phyloP scores from a whole-genome alignment of 2,113 vertebrate species.

The Tilapia sparmanii region DNA sequence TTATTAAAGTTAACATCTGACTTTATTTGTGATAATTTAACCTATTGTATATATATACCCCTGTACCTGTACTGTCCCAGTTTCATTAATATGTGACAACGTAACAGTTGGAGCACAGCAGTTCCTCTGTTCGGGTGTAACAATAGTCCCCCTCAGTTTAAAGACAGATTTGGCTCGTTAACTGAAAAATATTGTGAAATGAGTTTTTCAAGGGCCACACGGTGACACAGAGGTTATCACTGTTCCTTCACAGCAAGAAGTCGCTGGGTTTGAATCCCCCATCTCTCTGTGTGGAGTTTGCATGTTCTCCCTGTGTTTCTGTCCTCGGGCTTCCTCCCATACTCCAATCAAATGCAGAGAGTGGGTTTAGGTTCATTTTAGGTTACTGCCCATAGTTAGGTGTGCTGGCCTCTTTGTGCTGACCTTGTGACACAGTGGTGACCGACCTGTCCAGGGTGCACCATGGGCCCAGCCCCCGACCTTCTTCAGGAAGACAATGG shows the following conservation, averaged over 20 bases:
- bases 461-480: background rate
- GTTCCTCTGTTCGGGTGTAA: background rate
- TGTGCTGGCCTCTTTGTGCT: background rate
- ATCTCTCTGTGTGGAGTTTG: background rate
- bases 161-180: background rate
- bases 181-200: background rate
- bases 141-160: background rate
- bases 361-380: background rate
- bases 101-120: background rate
- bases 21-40: background rate
- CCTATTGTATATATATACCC: background rate
- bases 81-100: background rate
- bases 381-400: background rate
- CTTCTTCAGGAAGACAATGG: background rate
- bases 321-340: background rate
- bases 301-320: background rate
- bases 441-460: background rate
- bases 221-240: background rate
- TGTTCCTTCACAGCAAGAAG: background rate
- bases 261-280: background rate
- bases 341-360: background rate
- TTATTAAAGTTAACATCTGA: background rate
- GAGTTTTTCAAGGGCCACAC: background rate
- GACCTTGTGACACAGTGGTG: background rate
- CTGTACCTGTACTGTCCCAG: background rate